Evolutionary conservation across 2,888 invertebrate genomes (phyloP).

Genomic region (Augochlorella aurata): DNA sequence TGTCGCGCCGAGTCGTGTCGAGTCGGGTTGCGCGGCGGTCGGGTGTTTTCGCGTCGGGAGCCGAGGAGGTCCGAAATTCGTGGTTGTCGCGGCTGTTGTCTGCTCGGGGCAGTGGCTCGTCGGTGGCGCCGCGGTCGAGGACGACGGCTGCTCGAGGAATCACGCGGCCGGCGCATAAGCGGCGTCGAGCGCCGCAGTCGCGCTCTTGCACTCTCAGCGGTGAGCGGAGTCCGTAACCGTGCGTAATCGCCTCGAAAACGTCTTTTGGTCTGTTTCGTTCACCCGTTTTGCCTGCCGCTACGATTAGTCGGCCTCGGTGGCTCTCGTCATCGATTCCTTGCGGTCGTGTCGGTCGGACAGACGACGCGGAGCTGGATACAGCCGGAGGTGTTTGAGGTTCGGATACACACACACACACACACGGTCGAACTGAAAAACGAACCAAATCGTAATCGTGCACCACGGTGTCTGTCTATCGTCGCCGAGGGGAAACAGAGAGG

Average conservation of each 20-base stretch:
- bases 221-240: conserved; percentile 68
- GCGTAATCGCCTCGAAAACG: conserved; percentile 39
- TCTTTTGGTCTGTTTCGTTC: conserved; percentile 42
- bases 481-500: conserved; percentile 15
- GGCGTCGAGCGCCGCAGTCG: conserved; percentile 76
- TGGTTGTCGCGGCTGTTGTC: background rate
- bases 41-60: background rate
- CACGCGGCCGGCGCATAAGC: conserved; percentile 73
- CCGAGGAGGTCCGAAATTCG: conserved; percentile 3
- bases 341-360: conserved; percentile 23
- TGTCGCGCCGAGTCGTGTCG: background rate
- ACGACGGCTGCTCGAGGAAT: conserved; percentile 63
- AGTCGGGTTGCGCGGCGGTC: background rate
- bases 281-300: conserved; percentile 17
- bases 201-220: conserved; percentile 79
- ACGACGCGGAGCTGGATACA: background rate
- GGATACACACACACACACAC: background rate
- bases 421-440: background rate
- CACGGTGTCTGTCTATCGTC: background rate
- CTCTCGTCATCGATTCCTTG: conserved; percentile 38
- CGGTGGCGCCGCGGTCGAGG: conserved; percentile 69
- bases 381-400: background rate
- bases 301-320: conserved; percentile 28
- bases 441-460: background rate
- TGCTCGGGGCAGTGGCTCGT: conserved; percentile 58